A percentile compares a stretch with the other conserved stretches of the same genome.
phyloP scores from a whole-genome alignment of 1,140 invertebrate genomes.

The Zaprionus tsacasi region DNA sequence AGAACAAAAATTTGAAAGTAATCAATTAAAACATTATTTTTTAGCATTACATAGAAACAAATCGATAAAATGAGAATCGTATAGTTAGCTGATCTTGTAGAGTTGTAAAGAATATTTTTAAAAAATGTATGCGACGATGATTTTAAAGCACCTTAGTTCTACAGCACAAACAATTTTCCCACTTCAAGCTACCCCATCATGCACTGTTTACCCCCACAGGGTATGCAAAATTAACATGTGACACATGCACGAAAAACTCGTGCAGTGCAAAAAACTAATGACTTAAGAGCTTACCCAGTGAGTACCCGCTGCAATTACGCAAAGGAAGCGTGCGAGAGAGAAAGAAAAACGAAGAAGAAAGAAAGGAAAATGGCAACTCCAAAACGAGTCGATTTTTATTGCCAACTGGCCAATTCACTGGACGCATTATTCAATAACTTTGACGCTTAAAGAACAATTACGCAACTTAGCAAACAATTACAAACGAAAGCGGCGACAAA shows the following conservation, averaged over 20 bases:
- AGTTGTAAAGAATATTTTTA: too few species aligned
- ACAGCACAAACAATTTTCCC: not conserved
- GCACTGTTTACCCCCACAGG: not conserved
- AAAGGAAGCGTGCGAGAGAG: not conserved
- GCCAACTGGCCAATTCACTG: conserved; percentile 58
- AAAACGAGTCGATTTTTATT: conserved; percentile 15
- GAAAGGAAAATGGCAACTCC: not conserved
- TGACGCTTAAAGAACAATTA: conserved; percentile 71
- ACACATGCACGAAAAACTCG: conserved; percentile 67
- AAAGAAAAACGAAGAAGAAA: not conserved
- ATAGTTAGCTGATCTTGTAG: too few species aligned
- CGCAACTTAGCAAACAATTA: conserved; percentile 76
- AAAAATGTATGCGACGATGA: too few species aligned
- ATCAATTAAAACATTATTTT: too few species aligned
- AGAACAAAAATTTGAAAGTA: too few species aligned
- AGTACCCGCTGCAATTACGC: conserved; percentile 50
- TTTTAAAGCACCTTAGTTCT: too few species aligned
- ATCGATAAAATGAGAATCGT: too few species aligned
- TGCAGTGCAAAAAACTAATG: conserved; percentile 76
- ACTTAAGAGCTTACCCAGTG: conserved; percentile 71
- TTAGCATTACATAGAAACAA: too few species aligned
- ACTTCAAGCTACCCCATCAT: not conserved
- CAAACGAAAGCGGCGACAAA: conserved; percentile 52
- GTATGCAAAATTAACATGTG: conserved; percentile 64
- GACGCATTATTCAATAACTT: conserved; percentile 69